phyloP scores from a whole-genome alignment of 2,113 vertebrate species.

The Equus quagga region DNA sequence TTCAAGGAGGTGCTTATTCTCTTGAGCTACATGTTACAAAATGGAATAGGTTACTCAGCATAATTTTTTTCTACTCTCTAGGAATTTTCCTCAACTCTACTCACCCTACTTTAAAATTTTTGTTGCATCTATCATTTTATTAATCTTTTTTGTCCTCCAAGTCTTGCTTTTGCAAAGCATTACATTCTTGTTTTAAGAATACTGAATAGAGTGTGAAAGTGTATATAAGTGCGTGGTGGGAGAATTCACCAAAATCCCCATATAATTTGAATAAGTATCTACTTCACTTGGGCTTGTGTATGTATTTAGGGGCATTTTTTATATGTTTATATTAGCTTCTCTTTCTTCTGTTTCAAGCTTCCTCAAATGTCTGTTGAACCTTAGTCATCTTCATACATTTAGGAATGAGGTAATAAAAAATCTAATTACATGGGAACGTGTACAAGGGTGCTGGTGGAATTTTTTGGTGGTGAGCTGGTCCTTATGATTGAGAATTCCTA shows the following conservation, averaged over 20 bases:
- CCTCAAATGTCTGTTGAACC: background rate
- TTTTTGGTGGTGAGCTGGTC: background rate
- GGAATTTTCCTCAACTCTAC: background rate
- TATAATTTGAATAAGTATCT: conserved; percentile 8
- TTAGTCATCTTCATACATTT: background rate
- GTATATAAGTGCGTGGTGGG: background rate
- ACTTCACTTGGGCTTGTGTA: background rate
- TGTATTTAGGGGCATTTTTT: background rate
- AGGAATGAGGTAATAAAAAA: background rate
- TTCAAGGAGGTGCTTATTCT: background rate
- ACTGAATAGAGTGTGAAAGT: background rate
- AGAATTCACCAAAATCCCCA: conserved; percentile 7
- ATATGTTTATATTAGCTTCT: background rate
- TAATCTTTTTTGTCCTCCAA: background rate
- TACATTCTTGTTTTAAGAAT: conserved; percentile 1
- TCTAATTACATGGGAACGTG: background rate
- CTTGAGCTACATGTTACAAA: background rate
- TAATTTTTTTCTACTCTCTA: background rate
- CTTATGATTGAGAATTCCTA: background rate
- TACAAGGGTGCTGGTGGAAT: background rate
- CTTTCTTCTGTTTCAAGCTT: conserved; percentile 1
- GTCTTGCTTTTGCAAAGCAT: background rate
- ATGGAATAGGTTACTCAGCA: background rate
- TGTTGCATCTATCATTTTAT: background rate
- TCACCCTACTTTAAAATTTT: background rate